Conservation (phyloP, 2,113 vertebrate genomes). For the Vireo altiloquus region DNA sequence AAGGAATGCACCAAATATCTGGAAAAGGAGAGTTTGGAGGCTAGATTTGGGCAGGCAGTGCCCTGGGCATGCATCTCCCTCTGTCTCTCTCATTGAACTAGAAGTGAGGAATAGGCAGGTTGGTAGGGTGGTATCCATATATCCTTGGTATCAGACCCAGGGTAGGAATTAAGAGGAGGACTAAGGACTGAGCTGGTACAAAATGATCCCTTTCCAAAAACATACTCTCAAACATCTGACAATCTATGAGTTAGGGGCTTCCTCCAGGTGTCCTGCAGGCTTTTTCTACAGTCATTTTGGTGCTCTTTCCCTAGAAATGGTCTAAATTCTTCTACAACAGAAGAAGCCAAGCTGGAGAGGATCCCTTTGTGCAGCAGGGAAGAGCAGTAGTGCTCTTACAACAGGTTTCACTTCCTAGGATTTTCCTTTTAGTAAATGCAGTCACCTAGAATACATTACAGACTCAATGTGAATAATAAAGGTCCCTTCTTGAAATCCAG, state of each 20-base stretch:
- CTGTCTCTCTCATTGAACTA: neutral
- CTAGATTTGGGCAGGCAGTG: neutral
- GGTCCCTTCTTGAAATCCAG: neutral
- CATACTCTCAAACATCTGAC: neutral
- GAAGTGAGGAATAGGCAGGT: neutral
- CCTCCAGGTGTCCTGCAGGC: neutral
- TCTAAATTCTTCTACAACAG: neutral
- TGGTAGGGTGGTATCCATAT: neutral
- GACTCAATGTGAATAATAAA: neutral
- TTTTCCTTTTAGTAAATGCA: neutral
- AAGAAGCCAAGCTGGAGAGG: neutral
- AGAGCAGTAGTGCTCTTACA: neutral
- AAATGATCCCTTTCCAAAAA: neutral
- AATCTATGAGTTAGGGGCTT: neutral
- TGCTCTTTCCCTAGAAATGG: neutral
- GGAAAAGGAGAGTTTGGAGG: neutral
- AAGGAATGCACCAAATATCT: neutral
- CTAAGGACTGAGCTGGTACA: neutral
- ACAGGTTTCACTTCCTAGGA: neutral
- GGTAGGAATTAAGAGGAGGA: neutral
- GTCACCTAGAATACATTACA: neutral
- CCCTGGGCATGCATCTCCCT: neutral
- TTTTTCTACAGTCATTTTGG: neutral
- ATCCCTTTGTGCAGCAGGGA: neutral
- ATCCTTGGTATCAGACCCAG: neutral